These are phyloP conservation scores for Melangyna quadrimaculata DNA, from an alignment of 2,888 invertebrate genomes.

Conservation along the genomic window DNA sequence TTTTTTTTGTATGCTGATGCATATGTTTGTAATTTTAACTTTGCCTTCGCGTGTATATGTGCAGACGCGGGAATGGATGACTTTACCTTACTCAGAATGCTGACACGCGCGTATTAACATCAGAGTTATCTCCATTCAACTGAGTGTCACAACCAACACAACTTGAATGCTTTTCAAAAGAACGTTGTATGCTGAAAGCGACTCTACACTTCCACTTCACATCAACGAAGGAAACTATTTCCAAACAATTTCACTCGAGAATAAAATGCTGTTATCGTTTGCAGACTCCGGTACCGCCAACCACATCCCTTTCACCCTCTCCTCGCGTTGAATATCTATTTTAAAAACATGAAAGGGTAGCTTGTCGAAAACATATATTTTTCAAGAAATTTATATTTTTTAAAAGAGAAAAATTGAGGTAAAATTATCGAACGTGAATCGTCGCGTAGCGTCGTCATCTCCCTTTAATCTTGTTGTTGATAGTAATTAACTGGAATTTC, in stretches of 20 bases:
- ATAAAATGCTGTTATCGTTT: conserved; percentile 3
- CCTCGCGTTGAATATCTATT: conserved; percentile 1
- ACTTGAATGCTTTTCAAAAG: conserved; percentile 25
- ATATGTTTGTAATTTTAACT: not conserved
- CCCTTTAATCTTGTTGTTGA: conserved; percentile 31
- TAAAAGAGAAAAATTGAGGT: not conserved
- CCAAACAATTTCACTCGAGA: conserved; percentile 43
- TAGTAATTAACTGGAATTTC: conserved; percentile 32
- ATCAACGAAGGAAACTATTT: conserved; percentile 54
- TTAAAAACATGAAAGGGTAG: conserved; percentile 12
- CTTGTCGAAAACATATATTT: conserved; percentile 34
- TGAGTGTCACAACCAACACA: conserved; percentile 29
- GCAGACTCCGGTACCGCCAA: too few species aligned
- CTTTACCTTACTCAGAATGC: not conserved
- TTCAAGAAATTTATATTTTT: not conserved
- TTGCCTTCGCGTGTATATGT: conserved; percentile 4
- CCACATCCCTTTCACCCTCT: too few species aligned
- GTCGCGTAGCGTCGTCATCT: too few species aligned
- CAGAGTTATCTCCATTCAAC: conserved; percentile 15
- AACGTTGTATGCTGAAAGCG: not conserved
- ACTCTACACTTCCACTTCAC: conserved; percentile 2
- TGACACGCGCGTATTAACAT: conserved; percentile 12
- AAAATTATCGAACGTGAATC: not conserved
- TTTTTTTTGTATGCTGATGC: not conserved
- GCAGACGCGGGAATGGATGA: not conserved